Evolutionary conservation across 2,888 invertebrate genomes (phyloP).

Genomic region (Sepiola atlantica): DNA sequence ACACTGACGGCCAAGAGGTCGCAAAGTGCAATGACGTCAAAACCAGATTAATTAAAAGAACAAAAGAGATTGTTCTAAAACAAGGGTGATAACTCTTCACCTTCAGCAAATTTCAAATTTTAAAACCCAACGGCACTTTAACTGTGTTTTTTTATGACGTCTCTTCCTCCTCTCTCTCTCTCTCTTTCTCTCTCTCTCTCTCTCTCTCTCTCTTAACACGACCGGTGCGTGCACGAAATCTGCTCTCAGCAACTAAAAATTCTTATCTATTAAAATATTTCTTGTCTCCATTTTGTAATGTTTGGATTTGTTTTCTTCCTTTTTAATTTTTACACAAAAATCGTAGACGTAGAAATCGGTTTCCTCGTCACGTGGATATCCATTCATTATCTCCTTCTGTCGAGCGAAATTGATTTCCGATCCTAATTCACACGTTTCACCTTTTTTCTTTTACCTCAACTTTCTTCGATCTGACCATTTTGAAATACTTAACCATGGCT

Average conservation of each 20-base stretch:
- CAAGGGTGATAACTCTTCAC: slow-evolving; percentile 9
- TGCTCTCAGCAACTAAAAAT: background rate
- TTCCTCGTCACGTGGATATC: background rate
- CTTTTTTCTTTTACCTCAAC: background rate
- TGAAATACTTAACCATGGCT: background rate
- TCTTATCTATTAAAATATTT: slow-evolving; percentile 21
- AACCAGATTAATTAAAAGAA: background rate
- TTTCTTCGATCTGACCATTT: background rate
- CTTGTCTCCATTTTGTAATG: background rate
- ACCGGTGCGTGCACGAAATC: background rate
- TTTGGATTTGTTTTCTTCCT: background rate
- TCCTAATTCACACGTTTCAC: background rate
- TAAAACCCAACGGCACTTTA: background rate
- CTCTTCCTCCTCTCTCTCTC: no score
- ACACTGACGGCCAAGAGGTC: background rate
- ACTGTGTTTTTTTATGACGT: background rate
- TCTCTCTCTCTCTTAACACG: background rate
- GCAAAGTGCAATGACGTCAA: background rate
- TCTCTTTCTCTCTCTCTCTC: no score
- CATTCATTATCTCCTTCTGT: background rate
- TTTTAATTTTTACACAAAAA: background rate
- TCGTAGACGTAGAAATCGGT: background rate
- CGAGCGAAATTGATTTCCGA: background rate
- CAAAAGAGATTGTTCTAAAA: background rate
- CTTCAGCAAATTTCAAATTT: background rate